These are phyloP conservation scores for Auanema freiburgensis DNA, from an alignment of 2,888 invertebrate species.

Conservation along the genomic window DNA sequence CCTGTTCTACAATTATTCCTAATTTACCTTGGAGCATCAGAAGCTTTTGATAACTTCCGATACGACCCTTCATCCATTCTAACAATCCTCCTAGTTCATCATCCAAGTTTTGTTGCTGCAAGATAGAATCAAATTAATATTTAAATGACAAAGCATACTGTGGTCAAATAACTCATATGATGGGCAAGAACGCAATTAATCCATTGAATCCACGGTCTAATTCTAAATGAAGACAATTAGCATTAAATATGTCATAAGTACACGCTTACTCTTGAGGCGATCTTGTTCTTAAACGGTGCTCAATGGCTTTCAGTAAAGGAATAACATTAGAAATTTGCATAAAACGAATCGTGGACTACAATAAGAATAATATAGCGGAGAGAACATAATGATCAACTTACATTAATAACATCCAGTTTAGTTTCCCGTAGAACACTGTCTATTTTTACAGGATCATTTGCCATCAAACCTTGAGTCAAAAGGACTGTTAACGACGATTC, in stretches of 20 bases:
- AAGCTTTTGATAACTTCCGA: constrained; percentile 12
- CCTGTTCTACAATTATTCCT: constrained; percentile 14
- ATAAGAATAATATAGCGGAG: not conserved
- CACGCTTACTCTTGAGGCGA: constrained; percentile 21
- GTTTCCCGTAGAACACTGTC: constrained; percentile 22
- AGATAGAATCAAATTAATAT: not conserved
- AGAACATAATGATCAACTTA: not conserved
- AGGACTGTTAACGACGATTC: constrained; percentile 23
- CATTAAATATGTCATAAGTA: not conserved
- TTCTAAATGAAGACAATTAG: constrained; percentile 9
- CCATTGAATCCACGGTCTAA: constrained; percentile 19
- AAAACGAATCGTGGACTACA: not conserved
- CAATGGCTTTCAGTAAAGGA: constrained; percentile 26
- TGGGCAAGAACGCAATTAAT: constrained; percentile 12
- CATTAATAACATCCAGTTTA: constrained; percentile 16
- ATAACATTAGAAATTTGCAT: constrained; percentile 15
- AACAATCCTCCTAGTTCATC: constrained; percentile 16
- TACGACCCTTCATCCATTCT: constrained; percentile 16
- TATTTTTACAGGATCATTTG: constrained; percentile 24
- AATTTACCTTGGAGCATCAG: constrained; percentile 17
- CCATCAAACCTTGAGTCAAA: constrained; percentile 28
- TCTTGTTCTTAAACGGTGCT: constrained; percentile 21
- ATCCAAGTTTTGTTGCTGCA: constrained; percentile 17
- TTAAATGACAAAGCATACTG: constrained; percentile 7
- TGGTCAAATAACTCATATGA: constrained; percentile 15